Base-by-base conservation (phyloP, 2,113 vertebrate genomes). In the Crypturellus undulatus region DNA sequence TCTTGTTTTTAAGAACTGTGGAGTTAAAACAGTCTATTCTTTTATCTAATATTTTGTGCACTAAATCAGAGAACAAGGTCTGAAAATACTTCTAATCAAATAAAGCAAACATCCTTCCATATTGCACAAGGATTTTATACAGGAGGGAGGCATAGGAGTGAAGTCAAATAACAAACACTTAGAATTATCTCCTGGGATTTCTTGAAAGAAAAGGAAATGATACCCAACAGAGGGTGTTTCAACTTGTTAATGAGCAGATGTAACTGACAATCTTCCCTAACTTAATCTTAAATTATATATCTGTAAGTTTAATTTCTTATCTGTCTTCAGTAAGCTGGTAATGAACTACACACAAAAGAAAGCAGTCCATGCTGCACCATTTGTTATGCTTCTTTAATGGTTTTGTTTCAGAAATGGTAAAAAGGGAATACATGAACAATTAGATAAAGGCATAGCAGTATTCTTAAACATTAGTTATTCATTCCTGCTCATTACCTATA, bases 241-340 rank as follows among this genome's bases (percentile, higher is more conserved):
- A 94, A 77, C 86, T 94, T 91, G 94, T 95, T 98, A 98, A 97
- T 96, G 94, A 97, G 96, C 93, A 96, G 92, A 93, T 93, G 77
- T 94, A 95, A 77, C 79, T 68, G 90, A 69, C 76, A 87, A 83
- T 92, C 84, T 93, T 30, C 92, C 87, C 75, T 91, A 92, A 93
- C 72, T 93, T 54, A 36, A 47, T 94, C 68, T 95, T 89, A 95
- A 93, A 71, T 94, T 84, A 90, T 95, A 95, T 38, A 70, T 95
- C 96, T 97, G 96, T 94, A 96, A 95, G 79, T 81, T 91, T 94
- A 81, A 96, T 98, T 97, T 96, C 87, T 92, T 86, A 58, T 95
- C 86, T 89, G 26, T 76, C 82, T 89, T 67, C 89, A 80, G 90
- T 96, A 78, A 94, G 26, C 38, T 89, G 83, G 73, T 90, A 36